Evolutionary conservation across 2,888 invertebrate species (phyloP).

Genomic region (Drosophila rellima): DNA sequence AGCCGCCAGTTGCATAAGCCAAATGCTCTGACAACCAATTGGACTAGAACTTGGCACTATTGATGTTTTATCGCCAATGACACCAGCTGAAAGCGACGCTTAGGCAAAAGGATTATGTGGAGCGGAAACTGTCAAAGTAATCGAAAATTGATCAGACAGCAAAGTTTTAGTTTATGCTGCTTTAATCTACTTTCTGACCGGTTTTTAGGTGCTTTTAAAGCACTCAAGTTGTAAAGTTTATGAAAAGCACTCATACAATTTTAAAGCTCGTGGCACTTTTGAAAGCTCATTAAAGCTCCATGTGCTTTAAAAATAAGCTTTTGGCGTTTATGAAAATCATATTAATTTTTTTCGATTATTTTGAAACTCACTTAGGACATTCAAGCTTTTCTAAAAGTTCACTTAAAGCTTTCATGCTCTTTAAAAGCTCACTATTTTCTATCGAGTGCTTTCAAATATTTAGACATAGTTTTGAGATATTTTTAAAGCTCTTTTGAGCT

Average conservation of each 20-base stretch:
- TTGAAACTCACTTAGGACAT: too few species aligned
- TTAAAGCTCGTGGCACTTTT: background rate
- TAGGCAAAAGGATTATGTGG: slow-evolving; percentile 4
- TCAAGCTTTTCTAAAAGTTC: background rate
- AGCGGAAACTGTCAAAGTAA: background rate
- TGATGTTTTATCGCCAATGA: slow-evolving; percentile 49
- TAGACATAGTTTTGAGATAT: background rate
- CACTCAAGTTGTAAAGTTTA: background rate
- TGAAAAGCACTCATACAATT: background rate
- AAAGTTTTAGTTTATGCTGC: background rate
- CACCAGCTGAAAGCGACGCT: slow-evolving; percentile 20
- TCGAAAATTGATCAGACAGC: background rate
- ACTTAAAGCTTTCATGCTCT: background rate
- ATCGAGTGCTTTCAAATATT: too few species aligned
- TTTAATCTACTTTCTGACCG: background rate
- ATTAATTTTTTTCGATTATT: too few species aligned
- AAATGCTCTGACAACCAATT: slow-evolving; percentile 64
- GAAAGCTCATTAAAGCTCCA: background rate
- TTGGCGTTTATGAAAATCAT: too few species aligned
- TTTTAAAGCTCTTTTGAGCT: background rate
- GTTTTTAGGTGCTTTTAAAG: background rate
- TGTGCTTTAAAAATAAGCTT: background rate
- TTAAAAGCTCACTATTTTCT: background rate
- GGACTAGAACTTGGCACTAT: slow-evolving; percentile 29
- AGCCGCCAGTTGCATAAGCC: slow-evolving; percentile 66